These are phyloP conservation scores for Tetheella fluctuosa DNA, from an alignment of 2,888 invertebrate genomes.

Conservation along the genomic window DNA sequence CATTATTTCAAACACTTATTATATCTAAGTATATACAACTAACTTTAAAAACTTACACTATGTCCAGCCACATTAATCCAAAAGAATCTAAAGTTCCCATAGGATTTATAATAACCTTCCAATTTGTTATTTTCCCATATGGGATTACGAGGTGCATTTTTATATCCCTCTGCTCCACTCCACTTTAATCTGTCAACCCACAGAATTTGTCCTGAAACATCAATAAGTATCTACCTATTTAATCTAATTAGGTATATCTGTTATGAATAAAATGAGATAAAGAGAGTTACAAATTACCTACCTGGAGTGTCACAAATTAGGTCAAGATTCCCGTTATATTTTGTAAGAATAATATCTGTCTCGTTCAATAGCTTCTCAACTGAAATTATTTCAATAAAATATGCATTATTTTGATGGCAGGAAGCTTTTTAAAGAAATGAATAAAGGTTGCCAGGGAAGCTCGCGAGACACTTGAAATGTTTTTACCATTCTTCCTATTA, in stretches of 20 bases:
- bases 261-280: slow-evolving; percentile 10
- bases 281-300: slow-evolving; percentile 81
- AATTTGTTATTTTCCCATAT: slow-evolving; percentile 85
- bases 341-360: slow-evolving; percentile 87
- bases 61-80: slow-evolving; percentile 92
- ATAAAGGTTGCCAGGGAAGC: slow-evolving; percentile 7
- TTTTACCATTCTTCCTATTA: background rate
- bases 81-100: slow-evolving; percentile 88
- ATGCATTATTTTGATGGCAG: slow-evolving; percentile 13
- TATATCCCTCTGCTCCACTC: slow-evolving; percentile 85
- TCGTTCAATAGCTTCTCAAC: slow-evolving; percentile 88
- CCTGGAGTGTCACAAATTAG: slow-evolving; percentile 93
- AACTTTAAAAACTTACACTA: slow-evolving; percentile 89
- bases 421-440: slow-evolving; percentile 13
- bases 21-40: too few species aligned
- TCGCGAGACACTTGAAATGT: slow-evolving; percentile 2
- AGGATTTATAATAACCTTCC: slow-evolving; percentile 89
- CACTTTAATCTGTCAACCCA: slow-evolving; percentile 91
- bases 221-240: background rate
- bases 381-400: slow-evolving; percentile 54
- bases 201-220: slow-evolving; percentile 85
- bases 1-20: too few species aligned
- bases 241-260: background rate
- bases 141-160: slow-evolving; percentile 77
- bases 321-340: slow-evolving; percentile 92